Percentiles rank a stretch among this genome's conserved stretches.
These are phyloP conservation scores for Volucella zonaria DNA, from an alignment of 2,888 invertebrate genomes.

Conservation along the genomic window DNA sequence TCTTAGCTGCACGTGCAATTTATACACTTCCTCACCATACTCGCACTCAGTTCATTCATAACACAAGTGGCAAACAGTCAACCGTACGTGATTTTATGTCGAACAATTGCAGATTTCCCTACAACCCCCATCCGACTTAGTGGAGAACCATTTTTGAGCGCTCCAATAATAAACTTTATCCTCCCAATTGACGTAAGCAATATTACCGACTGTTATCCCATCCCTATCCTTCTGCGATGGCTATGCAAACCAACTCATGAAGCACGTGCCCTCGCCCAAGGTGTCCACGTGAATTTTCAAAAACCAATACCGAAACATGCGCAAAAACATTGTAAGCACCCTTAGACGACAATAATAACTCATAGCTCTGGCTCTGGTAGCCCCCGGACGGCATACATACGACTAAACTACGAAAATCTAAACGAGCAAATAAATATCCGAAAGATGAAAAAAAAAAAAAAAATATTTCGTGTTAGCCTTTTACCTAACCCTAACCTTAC, in stretches of 20 bases:
- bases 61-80: background rate
- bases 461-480: slow-evolving; percentile 5
- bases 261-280: slow-evolving; percentile 49
- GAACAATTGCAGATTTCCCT: too few species aligned
- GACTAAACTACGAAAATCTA: slow-evolving; percentile 1
- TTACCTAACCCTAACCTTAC: slow-evolving; percentile 16
- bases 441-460: slow-evolving; percentile 25
- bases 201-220: background rate
- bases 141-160: too few species aligned
- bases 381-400: slow-evolving; percentile 7
- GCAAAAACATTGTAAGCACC: slow-evolving; percentile 31
- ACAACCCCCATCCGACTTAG: too few species aligned
- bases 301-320: slow-evolving; percentile 9
- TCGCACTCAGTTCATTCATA: background rate
- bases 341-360: slow-evolving; percentile 15
- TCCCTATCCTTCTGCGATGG: background rate
- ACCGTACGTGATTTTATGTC: background rate
- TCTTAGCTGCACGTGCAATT: too few species aligned
- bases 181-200: slow-evolving; percentile 20
- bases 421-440: background rate
- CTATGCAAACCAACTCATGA: slow-evolving; percentile 25
- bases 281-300: slow-evolving; percentile 49
- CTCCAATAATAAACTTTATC: too few species aligned
- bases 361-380: background rate
- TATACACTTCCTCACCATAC: background rate